Conservation (phyloP, 2,113 vertebrate genomes). For the Xiphophorus maculatus region DNA sequence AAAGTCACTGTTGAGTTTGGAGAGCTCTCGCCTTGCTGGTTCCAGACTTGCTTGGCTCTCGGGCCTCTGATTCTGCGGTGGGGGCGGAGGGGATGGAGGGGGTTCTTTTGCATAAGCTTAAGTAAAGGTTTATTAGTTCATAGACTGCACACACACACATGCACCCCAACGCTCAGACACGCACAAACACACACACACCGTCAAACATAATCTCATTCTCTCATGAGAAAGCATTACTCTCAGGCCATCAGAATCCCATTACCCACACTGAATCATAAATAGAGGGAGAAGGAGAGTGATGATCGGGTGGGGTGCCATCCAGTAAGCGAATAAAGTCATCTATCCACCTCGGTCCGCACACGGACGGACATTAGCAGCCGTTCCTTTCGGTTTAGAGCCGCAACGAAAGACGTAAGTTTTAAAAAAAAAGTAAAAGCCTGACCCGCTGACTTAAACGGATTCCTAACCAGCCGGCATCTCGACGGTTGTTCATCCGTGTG, state of each 20-base stretch:
- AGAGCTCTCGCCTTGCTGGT: constrained; percentile 55
- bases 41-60: constrained; percentile 52
- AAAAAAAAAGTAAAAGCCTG: constrained; percentile 20
- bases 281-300: constrained; percentile 55
- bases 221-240: constrained; percentile 78
- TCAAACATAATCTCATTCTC: constrained; percentile 79
- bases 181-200: constrained; percentile 34
- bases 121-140: constrained; percentile 67
- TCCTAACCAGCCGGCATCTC: constrained; percentile 50
- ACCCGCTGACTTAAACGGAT: constrained; percentile 54
- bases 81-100: background rate
- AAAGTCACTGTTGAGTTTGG: constrained; percentile 48
- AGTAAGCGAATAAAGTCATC: constrained; percentile 72
- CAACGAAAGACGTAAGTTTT: constrained; percentile 32
- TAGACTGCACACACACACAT: constrained; percentile 36
- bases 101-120: constrained; percentile 61
- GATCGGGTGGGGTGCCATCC: constrained; percentile 64
- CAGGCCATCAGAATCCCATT: constrained; percentile 80
- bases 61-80: constrained; percentile 47
- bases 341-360: constrained; percentile 49
- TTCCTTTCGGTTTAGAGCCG: constrained; percentile 29
- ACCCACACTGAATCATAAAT: constrained; percentile 78
- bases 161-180: constrained; percentile 38
- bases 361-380: constrained; percentile 20
- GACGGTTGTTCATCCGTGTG: constrained; percentile 33